These are phyloP conservation scores for Halisarca cf. caerulea DNA, from an alignment of 37 sponge, comb jelly and placozoan genomes.

Conservation along the genomic window DNA sequence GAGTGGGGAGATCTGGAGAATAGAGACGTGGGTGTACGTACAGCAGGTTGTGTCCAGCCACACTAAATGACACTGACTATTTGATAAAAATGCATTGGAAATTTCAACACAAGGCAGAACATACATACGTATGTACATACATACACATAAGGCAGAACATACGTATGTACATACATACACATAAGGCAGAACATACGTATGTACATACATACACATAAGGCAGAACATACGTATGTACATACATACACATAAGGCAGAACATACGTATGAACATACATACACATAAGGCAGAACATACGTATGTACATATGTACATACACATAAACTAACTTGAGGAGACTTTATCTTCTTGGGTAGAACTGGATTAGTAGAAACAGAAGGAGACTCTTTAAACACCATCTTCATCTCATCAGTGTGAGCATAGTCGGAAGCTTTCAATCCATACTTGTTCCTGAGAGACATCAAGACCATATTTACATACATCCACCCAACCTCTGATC, in stretches of 20 bases:
- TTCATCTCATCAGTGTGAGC: background rate
- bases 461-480: background rate
- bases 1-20: background rate
- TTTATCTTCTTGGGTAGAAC: background rate
- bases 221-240: background rate
- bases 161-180: no score
- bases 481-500: no score
- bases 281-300: background rate
- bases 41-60: slow-evolving; percentile 8
- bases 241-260: background rate
- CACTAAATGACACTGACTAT: no score
- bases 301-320: background rate
- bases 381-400: background rate
- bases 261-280: background rate
- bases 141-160: no score
- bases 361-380: background rate
- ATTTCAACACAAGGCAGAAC: no score
- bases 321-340: background rate
- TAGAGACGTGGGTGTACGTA: background rate
- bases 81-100: no score
- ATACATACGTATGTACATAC: no score
- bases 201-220: background rate
- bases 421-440: background rate
- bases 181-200: background rate
- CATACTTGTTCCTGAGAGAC: slow-evolving; percentile 5